Evolutionary conservation across 2,888 invertebrate genomes (phyloP), one percentile per base, ranked within the genome.

Genomic region (Nycteola revayana): DNA sequence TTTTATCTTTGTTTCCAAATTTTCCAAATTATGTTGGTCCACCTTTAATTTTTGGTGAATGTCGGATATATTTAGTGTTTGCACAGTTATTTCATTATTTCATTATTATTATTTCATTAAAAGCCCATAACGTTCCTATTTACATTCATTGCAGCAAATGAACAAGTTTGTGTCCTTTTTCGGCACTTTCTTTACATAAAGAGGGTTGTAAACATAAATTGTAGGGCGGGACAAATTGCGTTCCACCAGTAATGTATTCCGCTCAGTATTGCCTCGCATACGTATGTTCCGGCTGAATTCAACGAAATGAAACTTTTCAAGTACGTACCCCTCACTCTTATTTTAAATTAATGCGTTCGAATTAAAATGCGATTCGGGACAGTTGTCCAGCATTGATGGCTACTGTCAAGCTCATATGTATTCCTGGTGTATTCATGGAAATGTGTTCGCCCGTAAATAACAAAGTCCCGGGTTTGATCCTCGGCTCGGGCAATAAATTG

Each of bases 181-280:
- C 63, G 69, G 61, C 69, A 66, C 58, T 69, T 73, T 62, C 69
- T 69, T 72, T 68, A 69, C 72, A 74, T 78, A 75, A 78, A 79
- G 69, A 68, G 66, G 75, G 72, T 66, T 71, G 68, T 70, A 69
- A 65, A 74, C 78, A 80, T 82, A 83, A 81, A 83, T 82, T 82
- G 75, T 71, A 66, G 74, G 78, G 75, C 66, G 71, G 74, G 72
- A 79, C 81, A 79, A 84, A 83, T 84, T 82, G 75, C 77, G 77
- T 75, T 73, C 70, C 73, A 48, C 52, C 50, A 55, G 76, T 75
- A 78, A 78, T 73, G 75, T 76, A 78, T 80, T 79, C 73, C 61
- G 66, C 65, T 65, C 66, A 63, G 73, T 67, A 71, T 67, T 45
- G 63, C 67, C 61, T 59, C 64, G 49, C 63, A 62, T 59, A 64